phyloP scores from a whole-genome alignment of 2,113 vertebrate genomes.

The Procavia capensis region DNA sequence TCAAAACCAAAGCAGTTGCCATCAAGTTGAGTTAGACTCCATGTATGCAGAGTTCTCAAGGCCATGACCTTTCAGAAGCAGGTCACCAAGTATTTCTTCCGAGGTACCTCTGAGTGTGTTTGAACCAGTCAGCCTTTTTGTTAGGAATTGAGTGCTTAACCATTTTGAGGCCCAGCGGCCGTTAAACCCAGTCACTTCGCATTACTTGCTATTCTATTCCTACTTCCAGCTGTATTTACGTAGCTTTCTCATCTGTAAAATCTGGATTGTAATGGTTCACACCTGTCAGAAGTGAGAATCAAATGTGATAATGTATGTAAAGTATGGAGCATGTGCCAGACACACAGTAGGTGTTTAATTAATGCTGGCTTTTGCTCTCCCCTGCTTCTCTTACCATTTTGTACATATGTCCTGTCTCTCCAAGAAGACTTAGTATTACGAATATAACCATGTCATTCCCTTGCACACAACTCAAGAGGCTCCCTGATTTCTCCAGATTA shows the following conservation, averaged over 20 bases:
- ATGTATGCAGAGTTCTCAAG: not conserved
- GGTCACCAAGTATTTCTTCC: not conserved
- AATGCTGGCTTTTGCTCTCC: not conserved
- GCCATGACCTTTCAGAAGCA: not conserved
- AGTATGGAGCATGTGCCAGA: not conserved
- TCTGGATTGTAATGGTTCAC: not conserved
- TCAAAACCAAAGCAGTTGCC: not conserved
- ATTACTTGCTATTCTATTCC: not conserved
- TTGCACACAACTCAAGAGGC: accelerated
- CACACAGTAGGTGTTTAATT: not conserved
- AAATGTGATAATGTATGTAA: not conserved
- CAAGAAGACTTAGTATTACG: not conserved
- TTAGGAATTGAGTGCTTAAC: not conserved
- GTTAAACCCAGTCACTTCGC: not conserved
- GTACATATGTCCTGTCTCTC: not conserved
- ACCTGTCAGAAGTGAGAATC: not conserved
- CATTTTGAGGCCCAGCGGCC: not conserved
- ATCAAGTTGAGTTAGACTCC: not conserved
- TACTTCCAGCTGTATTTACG: not conserved
- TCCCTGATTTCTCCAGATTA: slow-evolving; percentile 5
- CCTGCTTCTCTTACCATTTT: not conserved
- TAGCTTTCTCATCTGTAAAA: not conserved
- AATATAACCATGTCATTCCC: not conserved
- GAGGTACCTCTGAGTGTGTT: not conserved
- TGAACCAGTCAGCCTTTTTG: not conserved